Base-by-base conservation (phyloP, 2,797 vertebrate species). In the Avahi laniger region DNA sequence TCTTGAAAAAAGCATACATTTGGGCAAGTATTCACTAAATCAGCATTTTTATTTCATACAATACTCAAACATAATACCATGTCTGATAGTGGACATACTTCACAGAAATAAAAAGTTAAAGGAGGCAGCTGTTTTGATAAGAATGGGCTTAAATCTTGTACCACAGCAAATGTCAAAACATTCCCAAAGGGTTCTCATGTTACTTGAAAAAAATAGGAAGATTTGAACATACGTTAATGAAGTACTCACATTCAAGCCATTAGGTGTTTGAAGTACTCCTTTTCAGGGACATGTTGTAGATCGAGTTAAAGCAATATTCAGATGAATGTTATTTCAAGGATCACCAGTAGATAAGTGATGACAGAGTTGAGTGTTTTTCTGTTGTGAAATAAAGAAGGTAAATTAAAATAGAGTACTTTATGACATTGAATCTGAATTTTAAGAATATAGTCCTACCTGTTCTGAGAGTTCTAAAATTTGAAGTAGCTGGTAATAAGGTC, bases 391-490 rank as follows among this genome's bases (percentile, higher is more conserved):
- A 93, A 50, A 69, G 22, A 70, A 63, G 10, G 24, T 50, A 85
- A 75, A 73, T 81, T 80, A 79, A 91, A 95, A 73, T 18, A 91
- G 10, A 86, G 5, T 67, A 65, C 28, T 91, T 82, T 4, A 35
- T 75, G 93, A 7, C 24, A 84, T 5, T 85, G 72, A 73, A 33
- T 52, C 7, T 92, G 28, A 78, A 70, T 95, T 69, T 94, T 90
- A 48, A 61, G 11, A 85, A 69, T 75, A 48, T 50, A n/a, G 15
- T 78, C 3, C 4, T 50, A 15, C 43, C 93, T 89, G 8, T 8
- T 93, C 6, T 76, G 57, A 67, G 75, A 73, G 28, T 87, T 94
- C 41, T 93, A 76, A 94, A 94, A 96, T 83, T 70, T 93, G n/a
- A 95, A 91, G 54, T 81, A 38, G 26, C 43, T 80, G 14, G 73